Evolutionary conservation across 1,140 invertebrate genomes (phyloP), one percentile per base, ranked within the genome.

Genomic region (Cotesia typhae): DNA sequence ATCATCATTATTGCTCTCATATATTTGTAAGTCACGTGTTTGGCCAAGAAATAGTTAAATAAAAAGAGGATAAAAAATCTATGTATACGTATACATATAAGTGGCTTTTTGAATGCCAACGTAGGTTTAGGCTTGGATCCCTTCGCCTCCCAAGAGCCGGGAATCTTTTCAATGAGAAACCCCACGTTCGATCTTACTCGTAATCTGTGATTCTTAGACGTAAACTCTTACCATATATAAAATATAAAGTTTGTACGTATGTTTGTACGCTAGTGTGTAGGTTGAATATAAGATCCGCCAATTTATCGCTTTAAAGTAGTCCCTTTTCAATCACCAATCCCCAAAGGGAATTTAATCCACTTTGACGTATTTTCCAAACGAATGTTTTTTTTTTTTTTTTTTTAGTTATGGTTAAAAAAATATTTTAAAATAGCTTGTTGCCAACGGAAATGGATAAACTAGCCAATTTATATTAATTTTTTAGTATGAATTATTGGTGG

Each of bases 131-230:
- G 10, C 5, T 10, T 53, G 52, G n/a, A 52, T 53, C 53, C 17
- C 12, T 55, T 14, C 53, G 17, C 17, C 10, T 67, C n/a, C 12
- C 35, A 51, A 17, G 47, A 12, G 28, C 67, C 20, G 14, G 36
- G 47, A 65, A 51, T 17, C 63, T 67, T 55, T 55, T 67, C 12
- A 67, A 67, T 66, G 64, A 53, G 28, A 37, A 41, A 51, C 7
- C 64, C 60, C 38, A 28, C 65, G 51, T 74, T 78, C 71, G 4
- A 47, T 47, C 41, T 47, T 6, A 47, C 41, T 72, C 65, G 65
- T 83, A 82, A 82, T 83, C 81, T 76, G 79, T 78, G 79, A 82
- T 82, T 78, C 75, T 81, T 78, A 68, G 76, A 52, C 68, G 70
- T 69, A 67, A 75, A 68, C 28, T 60, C 75, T 51, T 69, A 70